phyloP scores from a whole-genome alignment of 2,888 invertebrate genomes.

The Clitarchus hookeri region DNA sequence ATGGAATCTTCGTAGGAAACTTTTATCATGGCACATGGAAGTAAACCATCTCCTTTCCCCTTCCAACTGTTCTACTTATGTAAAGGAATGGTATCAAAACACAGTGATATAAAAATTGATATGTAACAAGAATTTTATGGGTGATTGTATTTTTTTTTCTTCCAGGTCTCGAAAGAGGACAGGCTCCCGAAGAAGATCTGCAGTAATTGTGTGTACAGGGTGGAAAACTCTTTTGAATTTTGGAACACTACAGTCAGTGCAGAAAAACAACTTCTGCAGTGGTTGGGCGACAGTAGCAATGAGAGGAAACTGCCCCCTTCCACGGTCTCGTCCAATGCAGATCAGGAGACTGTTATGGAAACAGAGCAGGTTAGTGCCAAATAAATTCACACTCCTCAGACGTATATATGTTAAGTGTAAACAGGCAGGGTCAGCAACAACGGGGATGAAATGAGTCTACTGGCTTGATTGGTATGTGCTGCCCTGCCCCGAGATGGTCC shows the following conservation, averaged over 20 bases:
- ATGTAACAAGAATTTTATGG: not conserved
- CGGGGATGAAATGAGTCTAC: no score
- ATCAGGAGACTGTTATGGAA: constrained; percentile 23
- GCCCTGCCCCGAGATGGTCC: no score
- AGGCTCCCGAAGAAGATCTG: constrained; percentile 73
- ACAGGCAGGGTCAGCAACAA: no score
- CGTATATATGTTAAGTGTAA: no score
- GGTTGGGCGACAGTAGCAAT: constrained; percentile 49
- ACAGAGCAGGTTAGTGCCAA: constrained; percentile 34
- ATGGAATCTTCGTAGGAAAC: no score
- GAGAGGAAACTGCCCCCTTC: constrained; percentile 26
- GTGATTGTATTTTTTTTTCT: constrained; percentile 19
- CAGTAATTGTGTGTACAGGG: constrained; percentile 71
- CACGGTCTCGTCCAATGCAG: constrained; percentile 25
- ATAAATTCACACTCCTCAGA: not conserved
- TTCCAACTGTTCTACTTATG: no score
- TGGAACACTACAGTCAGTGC: constrained; percentile 70
- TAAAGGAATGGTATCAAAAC: no score
- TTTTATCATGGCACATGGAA: no score
- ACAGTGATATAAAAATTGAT: no score
- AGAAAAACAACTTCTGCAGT: constrained; percentile 62
- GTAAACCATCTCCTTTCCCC: no score
- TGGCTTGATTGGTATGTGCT: no score
- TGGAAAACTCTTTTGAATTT: constrained; percentile 73
- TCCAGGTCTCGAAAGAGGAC: constrained; percentile 68